A percentile compares a stretch with the other conserved stretches of the same genome.
phyloP scores from a whole-genome alignment of 2,797 vertebrate species.

The Lophotriccus pileatus region DNA sequence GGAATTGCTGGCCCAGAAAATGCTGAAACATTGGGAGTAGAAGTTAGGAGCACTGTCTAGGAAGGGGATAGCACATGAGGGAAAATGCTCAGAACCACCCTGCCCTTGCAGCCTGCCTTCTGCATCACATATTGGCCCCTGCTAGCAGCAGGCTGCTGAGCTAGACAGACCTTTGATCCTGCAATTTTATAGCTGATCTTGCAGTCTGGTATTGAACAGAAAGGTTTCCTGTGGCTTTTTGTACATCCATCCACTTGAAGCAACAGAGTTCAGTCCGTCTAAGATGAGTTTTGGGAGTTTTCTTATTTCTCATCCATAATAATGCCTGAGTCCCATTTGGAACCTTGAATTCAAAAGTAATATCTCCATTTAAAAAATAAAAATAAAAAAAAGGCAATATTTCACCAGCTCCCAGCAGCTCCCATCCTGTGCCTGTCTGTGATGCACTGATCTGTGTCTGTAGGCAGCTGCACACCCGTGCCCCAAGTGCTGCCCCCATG shows the following conservation, averaged over 20 bases:
- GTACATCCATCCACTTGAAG: background rate
- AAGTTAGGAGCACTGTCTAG: background rate
- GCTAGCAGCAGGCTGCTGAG: background rate
- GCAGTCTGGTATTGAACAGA: slow-evolving; percentile 1
- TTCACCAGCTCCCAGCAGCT: background rate
- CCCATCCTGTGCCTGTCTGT: background rate
- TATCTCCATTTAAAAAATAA: background rate
- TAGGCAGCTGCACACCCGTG: background rate
- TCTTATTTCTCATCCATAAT: background rate
- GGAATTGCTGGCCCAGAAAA: background rate
- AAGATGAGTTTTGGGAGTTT: background rate
- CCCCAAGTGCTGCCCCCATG: background rate
- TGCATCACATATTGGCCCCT: background rate
- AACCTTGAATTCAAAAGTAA: background rate
- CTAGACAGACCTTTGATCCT: slow-evolving; percentile 3
- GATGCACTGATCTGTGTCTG: background rate
- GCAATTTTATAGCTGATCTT: background rate
- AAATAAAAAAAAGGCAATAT: background rate
- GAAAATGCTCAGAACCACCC: background rate
- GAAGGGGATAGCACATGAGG: fast-evolving
- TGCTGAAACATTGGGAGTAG: background rate
- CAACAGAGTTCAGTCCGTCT: background rate
- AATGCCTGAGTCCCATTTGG: background rate
- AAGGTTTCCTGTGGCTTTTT: background rate
- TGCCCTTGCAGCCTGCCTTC: background rate